A percentile compares a stretch with the other conserved stretches of the same genome.
phyloP scores from a whole-genome alignment of 2,113 vertebrate genomes.

The Alligator mississippiensis region DNA sequence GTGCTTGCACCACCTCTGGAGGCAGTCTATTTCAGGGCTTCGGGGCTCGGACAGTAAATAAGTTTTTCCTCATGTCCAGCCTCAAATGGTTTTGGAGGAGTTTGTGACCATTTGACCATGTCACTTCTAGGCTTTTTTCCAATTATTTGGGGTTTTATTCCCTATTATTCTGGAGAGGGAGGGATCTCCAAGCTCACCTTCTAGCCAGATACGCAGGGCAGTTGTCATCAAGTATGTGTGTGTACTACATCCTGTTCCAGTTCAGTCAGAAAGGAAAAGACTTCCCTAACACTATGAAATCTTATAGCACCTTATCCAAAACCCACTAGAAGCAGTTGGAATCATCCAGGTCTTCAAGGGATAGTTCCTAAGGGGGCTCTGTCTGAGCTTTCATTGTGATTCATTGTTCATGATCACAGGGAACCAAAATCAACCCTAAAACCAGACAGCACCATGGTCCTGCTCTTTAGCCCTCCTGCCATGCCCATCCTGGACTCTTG shows the following conservation, averaged over 20 bases:
- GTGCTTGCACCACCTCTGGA: too few species aligned
- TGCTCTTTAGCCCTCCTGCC: neutral
- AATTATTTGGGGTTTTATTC: rapidly evolving
- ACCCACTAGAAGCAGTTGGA: neutral
- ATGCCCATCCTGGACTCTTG: neutral
- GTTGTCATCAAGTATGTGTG: neutral
- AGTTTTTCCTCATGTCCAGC: too few species aligned
- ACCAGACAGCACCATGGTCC: neutral
- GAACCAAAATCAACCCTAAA: neutral
- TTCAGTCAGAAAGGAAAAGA: neutral
- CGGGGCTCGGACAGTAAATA: too few species aligned
- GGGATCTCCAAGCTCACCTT: neutral
- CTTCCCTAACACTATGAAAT: neutral
- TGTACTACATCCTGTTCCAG: neutral
- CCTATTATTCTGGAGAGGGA: neutral
- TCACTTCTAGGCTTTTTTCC: neutral
- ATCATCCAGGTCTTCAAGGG: neutral
- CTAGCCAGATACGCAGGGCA: neutral
- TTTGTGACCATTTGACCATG: neutral
- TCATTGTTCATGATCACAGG: neutral
- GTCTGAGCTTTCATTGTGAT: neutral
- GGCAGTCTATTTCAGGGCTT: too few species aligned
- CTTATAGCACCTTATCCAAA: neutral
- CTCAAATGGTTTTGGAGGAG: too few species aligned
- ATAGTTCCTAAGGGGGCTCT: neutral